These are phyloP conservation scores for Phaonia tiefii DNA, from an alignment of 2,888 invertebrate species.

Conservation along the genomic window DNA sequence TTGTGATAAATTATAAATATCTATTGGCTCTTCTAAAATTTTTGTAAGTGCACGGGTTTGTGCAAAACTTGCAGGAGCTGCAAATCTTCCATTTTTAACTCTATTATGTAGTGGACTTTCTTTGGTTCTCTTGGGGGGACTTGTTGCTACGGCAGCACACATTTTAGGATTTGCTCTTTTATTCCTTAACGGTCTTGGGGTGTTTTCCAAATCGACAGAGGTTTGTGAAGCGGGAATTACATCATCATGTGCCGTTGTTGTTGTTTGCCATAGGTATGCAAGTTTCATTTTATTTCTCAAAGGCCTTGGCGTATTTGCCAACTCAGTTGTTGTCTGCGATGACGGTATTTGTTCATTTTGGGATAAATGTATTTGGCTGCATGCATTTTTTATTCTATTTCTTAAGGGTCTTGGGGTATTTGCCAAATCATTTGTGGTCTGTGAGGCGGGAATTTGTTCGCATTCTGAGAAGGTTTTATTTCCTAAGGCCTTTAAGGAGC, in stretches of 20 bases:
- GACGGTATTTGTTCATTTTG: conserved; percentile 2
- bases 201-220: conserved; percentile 9
- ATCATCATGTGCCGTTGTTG: background rate
- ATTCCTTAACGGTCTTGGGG: conserved; percentile 17
- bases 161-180: conserved; percentile 17
- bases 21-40: conserved; percentile 8
- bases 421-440: conserved; percentile 21
- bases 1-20: conserved; percentile 49
- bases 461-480: background rate
- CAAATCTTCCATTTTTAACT: background rate
- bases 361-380: background rate
- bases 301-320: background rate
- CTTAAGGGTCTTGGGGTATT: background rate
- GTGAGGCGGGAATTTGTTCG: background rate
- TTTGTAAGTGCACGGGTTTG: background rate
- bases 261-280: background rate
- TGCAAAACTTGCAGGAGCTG: background rate
- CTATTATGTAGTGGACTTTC: background rate
- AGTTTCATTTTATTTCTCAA: conserved; percentile 5
- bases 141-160: background rate
- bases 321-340: conserved; percentile 8
- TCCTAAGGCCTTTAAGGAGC: background rate
- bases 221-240: conserved; percentile 13
- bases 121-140: conserved; percentile 13
- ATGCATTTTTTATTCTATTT: background rate